phyloP scores from a whole-genome alignment of 2,888 invertebrate species.

The Megamerina dolium region DNA sequence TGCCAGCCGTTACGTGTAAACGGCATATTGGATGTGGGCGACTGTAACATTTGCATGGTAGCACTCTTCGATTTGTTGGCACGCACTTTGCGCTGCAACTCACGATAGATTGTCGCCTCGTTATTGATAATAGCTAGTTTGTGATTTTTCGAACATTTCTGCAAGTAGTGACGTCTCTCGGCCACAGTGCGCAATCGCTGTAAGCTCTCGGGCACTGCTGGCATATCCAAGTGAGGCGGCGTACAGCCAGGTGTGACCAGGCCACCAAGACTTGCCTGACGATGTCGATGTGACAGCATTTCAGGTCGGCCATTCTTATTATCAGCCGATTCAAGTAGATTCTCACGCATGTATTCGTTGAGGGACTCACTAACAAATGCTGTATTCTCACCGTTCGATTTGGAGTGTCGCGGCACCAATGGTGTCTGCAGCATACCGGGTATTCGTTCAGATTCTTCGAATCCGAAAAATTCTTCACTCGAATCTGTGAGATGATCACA shows the following conservation, averaged over 20 bases:
- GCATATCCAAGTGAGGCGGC: constrained; percentile 43
- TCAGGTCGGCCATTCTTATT: constrained; percentile 12
- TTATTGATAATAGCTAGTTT: constrained; percentile 48
- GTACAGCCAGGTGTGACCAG: constrained; percentile 36
- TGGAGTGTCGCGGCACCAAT: constrained; percentile 32
- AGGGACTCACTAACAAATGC: constrained; percentile 51
- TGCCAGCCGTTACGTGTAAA: constrained; percentile 46
- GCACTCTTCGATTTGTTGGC: constrained; percentile 36
- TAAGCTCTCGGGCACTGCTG: constrained; percentile 39
- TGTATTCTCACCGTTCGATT: constrained; percentile 32
- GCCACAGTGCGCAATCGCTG: constrained; percentile 53
- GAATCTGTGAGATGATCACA: constrained; percentile 23
- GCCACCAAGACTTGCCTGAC: constrained; percentile 34
- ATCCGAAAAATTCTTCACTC: constrained; percentile 41
- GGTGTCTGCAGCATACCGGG: constrained; percentile 47
- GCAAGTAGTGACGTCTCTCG: constrained; percentile 51
- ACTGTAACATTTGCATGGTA: constrained; percentile 36
- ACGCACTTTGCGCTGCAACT: constrained; percentile 40
- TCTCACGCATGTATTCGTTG: constrained; percentile 52
- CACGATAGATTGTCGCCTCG: constrained; percentile 43
- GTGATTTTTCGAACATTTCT: constrained; percentile 38
- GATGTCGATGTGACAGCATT: constrained; percentile 13
- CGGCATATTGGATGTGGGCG: constrained; percentile 33
- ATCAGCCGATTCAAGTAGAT: constrained; percentile 44
- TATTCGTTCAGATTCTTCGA: constrained; percentile 38